Evolutionary conservation across 2,888 invertebrate genomes (phyloP).

Genomic region (Tyria jacobaeae): DNA sequence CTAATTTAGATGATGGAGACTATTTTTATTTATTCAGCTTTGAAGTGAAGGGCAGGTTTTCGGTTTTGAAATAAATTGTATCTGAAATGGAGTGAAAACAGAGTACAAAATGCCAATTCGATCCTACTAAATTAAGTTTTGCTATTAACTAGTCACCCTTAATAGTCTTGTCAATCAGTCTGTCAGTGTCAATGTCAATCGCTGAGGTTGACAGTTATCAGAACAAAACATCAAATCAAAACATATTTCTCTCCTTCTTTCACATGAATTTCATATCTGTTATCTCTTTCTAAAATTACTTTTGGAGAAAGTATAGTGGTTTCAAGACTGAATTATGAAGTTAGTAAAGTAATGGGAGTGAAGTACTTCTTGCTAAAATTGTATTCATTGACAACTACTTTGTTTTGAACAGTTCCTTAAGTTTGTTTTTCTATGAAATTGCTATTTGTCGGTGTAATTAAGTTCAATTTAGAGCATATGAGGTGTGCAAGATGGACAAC

Average conservation of each 20-base stretch:
- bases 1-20: no score
- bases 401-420: constrained; percentile 31
- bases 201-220: background rate
- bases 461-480: no score
- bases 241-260: background rate
- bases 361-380: background rate
- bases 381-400: constrained; percentile 16
- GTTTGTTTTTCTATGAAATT: constrained; percentile 26
- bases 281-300: background rate
- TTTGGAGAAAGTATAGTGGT: background rate
- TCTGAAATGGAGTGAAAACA: no score
- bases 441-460: background rate
- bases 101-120: no score
- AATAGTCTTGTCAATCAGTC: background rate
- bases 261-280: background rate
- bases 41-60: no score
- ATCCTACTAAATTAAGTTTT: background rate
- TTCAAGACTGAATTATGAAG: background rate
- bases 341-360: background rate
- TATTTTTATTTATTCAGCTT: no score
- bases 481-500: constrained; percentile 70
- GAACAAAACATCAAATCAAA: background rate
- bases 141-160: background rate
- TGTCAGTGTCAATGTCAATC: background rate
- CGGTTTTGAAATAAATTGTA: no score